phyloP scores from a whole-genome alignment of 2,797 vertebrate species.

The Enteromius unitaeniatus region DNA sequence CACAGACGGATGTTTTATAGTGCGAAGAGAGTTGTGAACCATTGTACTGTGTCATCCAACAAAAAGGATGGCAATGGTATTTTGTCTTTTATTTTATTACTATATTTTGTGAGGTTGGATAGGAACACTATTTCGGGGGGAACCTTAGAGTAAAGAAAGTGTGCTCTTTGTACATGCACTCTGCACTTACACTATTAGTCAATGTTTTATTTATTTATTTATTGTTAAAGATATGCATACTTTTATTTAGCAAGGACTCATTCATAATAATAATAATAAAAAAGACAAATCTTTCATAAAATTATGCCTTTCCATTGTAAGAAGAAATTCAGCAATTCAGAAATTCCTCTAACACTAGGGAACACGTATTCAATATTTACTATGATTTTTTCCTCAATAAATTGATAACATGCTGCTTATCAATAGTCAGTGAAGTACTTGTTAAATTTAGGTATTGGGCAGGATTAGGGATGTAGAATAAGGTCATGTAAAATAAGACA shows the following conservation, averaged over 20 bases:
- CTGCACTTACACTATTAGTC: neutral
- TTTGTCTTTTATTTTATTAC: slow-evolving; percentile 28
- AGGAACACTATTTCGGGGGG: neutral
- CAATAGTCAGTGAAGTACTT: too few species aligned
- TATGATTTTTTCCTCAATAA: too few species aligned
- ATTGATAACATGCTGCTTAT: too few species aligned
- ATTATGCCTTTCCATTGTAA: neutral
- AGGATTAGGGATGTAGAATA: too few species aligned
- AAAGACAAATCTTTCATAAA: neutral
- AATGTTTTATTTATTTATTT: neutral
- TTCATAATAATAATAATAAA: too few species aligned
- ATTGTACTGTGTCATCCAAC: slow-evolving; percentile 12
- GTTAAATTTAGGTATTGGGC: too few species aligned
- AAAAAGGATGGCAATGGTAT: slow-evolving; percentile 23
- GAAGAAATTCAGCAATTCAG: neutral
- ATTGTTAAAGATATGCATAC: neutral
- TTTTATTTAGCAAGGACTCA: neutral
- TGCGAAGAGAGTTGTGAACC: slow-evolving; percentile 8
- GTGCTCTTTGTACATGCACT: neutral
- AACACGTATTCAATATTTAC: too few species aligned
- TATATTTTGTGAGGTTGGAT: slow-evolving; percentile 13
- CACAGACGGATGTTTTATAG: slow-evolving; percentile 31
- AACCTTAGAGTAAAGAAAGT: neutral
- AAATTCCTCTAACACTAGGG: too few species aligned
- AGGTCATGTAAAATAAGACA: too few species aligned